These are phyloP conservation scores for Prionailurus viverrinus DNA, from an alignment of 2,113 vertebrate genomes.

Conservation along the genomic window DNA sequence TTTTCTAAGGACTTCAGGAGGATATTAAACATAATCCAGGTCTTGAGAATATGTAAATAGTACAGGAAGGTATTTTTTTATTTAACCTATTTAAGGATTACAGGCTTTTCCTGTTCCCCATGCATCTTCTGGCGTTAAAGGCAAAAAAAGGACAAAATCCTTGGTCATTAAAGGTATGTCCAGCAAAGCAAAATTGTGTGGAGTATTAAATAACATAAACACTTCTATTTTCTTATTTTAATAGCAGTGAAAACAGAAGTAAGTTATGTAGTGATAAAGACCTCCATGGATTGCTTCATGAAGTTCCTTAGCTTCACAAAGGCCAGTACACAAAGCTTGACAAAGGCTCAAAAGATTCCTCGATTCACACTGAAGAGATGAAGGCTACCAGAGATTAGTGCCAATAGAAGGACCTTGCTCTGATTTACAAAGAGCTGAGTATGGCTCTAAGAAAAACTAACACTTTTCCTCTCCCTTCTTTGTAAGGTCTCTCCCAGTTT, in stretches of 20 bases:
- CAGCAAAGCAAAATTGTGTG: background rate
- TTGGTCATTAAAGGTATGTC: background rate
- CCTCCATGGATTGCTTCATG: background rate
- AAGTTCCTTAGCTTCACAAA: background rate
- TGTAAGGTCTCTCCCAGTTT: background rate
- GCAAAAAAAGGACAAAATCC: background rate
- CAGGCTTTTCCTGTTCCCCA: background rate
- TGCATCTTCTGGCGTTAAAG: background rate
- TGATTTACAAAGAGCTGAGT: background rate
- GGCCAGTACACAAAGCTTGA: background rate
- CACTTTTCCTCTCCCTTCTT: background rate
- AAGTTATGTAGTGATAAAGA: background rate
- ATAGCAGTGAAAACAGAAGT: background rate
- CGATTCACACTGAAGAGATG: background rate
- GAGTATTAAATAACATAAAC: background rate
- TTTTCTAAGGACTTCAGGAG: background rate
- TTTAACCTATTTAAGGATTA: background rate
- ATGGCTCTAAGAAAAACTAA: background rate
- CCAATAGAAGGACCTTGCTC: background rate
- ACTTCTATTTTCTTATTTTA: slow-evolving; percentile 7
- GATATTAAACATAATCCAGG: background rate
- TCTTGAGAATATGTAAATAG: background rate
- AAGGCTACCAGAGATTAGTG: background rate
- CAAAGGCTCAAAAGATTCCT: background rate
- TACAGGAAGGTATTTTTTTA: background rate